Evolutionary conservation across 2,797 vertebrate genomes (phyloP).

Genomic region (Vultur gryphus): DNA sequence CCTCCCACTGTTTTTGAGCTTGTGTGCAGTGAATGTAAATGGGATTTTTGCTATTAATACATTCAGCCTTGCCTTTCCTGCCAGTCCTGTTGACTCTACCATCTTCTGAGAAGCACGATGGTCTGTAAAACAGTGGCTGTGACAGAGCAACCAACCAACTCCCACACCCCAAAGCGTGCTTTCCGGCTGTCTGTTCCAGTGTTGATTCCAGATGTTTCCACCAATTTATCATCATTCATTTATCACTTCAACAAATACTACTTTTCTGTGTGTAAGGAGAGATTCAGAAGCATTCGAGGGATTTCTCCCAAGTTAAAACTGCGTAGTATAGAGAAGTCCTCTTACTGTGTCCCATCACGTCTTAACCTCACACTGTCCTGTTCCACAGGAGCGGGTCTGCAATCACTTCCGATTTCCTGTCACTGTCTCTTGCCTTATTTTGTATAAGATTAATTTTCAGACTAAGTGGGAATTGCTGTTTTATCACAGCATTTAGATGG

Average conservation of each 20-base stretch:
- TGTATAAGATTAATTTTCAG: neutral
- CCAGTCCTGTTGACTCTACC: neutral
- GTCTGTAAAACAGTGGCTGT: accelerated
- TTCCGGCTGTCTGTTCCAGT: neutral
- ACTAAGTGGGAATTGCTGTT: neutral
- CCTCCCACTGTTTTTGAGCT: neutral
- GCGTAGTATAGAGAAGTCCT: neutral
- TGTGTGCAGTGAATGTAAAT: neutral
- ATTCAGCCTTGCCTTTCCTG: neutral
- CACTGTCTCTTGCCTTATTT: neutral
- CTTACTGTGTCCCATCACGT: neutral
- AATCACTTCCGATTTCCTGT: neutral
- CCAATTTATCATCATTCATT: neutral
- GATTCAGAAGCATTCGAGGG: neutral
- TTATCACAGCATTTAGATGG: neutral
- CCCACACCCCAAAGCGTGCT: neutral
- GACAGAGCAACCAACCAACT: neutral
- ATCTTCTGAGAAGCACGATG: neutral
- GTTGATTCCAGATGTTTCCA: neutral
- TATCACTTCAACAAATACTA: neutral
- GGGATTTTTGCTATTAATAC: neutral
- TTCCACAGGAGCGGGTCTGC: neutral
- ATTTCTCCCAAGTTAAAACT: neutral
- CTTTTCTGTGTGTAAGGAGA: neutral
- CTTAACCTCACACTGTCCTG: neutral